These are phyloP conservation scores for Palaemon carinicauda DNA, from an alignment of 1,140 invertebrate species.

Conservation along the genomic window DNA sequence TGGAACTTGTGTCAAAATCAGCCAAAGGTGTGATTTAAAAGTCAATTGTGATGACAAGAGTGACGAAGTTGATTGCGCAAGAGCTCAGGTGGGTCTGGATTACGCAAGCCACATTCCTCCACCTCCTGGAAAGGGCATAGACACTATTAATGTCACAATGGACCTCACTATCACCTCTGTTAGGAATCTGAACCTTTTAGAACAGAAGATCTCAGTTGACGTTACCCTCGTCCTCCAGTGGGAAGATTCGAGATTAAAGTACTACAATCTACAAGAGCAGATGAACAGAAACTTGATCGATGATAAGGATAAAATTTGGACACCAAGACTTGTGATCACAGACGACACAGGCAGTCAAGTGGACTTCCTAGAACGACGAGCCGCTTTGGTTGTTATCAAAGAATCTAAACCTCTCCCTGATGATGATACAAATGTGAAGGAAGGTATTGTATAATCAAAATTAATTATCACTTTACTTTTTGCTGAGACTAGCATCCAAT, in stretches of 20 bases:
- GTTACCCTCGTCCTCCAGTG: slow-evolving; percentile 10
- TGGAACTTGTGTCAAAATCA: slow-evolving; percentile 65
- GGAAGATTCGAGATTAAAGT: slow-evolving; percentile 1
- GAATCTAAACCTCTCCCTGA: not conserved
- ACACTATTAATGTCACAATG: not conserved
- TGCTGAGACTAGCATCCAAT: too few relatives aligned
- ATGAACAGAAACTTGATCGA: not conserved
- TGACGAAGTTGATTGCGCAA: slow-evolving; percentile 74
- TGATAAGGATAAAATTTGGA: not conserved
- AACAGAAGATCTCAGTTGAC: slow-evolving; percentile 5
- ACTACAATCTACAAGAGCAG: not conserved
- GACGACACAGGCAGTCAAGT: not conserved
- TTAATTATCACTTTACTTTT: too few relatives aligned
- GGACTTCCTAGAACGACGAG: not conserved
- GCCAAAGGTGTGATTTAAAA: slow-evolving; percentile 71
- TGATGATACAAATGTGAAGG: not conserved
- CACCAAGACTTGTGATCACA: not conserved
- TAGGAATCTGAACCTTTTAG: not conserved
- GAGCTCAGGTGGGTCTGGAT: not conserved
- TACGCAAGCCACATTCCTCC: slow-evolving; percentile 4
- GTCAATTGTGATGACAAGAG: slow-evolving; percentile 75
- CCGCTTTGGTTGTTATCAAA: slow-evolving; percentile 10
- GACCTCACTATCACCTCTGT: slow-evolving; percentile 13
- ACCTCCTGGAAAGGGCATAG: not conserved
- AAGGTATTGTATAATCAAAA: not conserved